Percentiles rank a stretch among this genome's conserved stretches.
Evolutionary conservation across 2,888 invertebrate species (phyloP).

Genomic region (Drosophila niveifrons): DNA sequence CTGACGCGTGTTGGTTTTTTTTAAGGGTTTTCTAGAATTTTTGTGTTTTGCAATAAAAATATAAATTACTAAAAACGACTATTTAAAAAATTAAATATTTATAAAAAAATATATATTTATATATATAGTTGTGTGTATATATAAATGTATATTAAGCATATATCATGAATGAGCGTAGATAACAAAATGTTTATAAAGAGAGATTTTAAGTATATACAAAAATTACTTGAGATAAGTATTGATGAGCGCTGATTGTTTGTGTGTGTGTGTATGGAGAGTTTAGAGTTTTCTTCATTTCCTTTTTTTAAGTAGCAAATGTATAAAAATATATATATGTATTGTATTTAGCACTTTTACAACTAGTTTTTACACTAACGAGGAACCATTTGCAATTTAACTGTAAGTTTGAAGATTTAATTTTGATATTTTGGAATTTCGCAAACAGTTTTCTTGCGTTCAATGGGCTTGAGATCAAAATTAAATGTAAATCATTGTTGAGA

Average conservation of each 20-base stretch:
- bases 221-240: slow-evolving; percentile 51
- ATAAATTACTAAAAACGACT: slow-evolving; percentile 82
- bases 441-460: slow-evolving; percentile 64
- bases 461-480: slow-evolving; percentile 82
- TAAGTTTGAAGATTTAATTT: slow-evolving; percentile 71
- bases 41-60: slow-evolving; percentile 74
- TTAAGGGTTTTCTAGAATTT: slow-evolving; percentile 41
- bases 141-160: slow-evolving; percentile 37
- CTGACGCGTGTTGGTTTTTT: slow-evolving; percentile 47
- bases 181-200: slow-evolving; percentile 53
- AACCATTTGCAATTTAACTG: slow-evolving; percentile 80
- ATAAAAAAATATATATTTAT: slow-evolving; percentile 60
- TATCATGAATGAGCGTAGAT: slow-evolving; percentile 55
- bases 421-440: slow-evolving; percentile 76
- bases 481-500: slow-evolving; percentile 61
- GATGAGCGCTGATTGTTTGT: slow-evolving; percentile 53
- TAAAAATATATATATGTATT: slow-evolving; percentile 56
- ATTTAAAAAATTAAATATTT: slow-evolving; percentile 77
- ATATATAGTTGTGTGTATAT: slow-evolving; percentile 34
- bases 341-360: slow-evolving; percentile 74
- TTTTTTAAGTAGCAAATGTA: slow-evolving; percentile 49
- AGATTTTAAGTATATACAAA: slow-evolving; percentile 54
- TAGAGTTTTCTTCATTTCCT: neutral
- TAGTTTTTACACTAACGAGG: slow-evolving; percentile 82
- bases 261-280: slow-evolving; percentile 27